These are phyloP conservation scores for Chrysolina americana DNA, from an alignment of 2,888 invertebrate genomes.

Conservation along the genomic window DNA sequence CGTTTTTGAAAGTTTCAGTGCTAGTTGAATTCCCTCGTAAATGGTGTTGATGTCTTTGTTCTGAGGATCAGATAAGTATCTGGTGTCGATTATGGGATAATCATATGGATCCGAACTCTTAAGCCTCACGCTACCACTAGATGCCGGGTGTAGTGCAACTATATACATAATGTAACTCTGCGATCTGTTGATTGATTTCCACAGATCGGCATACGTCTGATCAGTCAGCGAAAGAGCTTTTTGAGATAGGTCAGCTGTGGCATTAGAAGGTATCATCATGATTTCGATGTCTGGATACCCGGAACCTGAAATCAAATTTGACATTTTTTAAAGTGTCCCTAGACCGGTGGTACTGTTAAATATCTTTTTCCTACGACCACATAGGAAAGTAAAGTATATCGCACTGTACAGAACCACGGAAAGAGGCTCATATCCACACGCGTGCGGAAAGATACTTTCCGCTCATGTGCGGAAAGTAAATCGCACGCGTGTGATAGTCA, in stretches of 20 bases:
- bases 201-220: conserved; percentile 63
- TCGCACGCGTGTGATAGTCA: too few relatives aligned
- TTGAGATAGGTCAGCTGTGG: conserved; percentile 39
- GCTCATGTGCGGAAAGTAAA: too few relatives aligned
- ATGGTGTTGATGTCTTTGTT: conserved; percentile 70
- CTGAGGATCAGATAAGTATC: conserved; percentile 75
- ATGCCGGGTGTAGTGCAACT: conserved; percentile 44
- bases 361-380: too few relatives aligned
- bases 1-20: conserved; percentile 69
- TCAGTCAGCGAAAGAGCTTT: conserved; percentile 45
- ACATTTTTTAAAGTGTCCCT: neutral
- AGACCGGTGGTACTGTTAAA: too few relatives aligned
- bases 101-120: conserved; percentile 48
- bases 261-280: conserved; percentile 70
- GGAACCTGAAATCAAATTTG: conserved; percentile 31
- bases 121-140: conserved; percentile 47
- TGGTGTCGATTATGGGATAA: conserved; percentile 75
- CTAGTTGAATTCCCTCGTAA: conserved; percentile 71
- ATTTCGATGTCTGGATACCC: conserved; percentile 56
- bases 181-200: conserved; percentile 54
- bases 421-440: too few relatives aligned
- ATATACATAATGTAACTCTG: conserved; percentile 59
- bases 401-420: too few relatives aligned
- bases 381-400: too few relatives aligned
- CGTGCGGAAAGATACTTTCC: too few relatives aligned